Evolutionary conservation across 1,140 invertebrate species (phyloP), one percentile per base, ranked within the genome.

Genomic region (Megalopta genalis): DNA sequence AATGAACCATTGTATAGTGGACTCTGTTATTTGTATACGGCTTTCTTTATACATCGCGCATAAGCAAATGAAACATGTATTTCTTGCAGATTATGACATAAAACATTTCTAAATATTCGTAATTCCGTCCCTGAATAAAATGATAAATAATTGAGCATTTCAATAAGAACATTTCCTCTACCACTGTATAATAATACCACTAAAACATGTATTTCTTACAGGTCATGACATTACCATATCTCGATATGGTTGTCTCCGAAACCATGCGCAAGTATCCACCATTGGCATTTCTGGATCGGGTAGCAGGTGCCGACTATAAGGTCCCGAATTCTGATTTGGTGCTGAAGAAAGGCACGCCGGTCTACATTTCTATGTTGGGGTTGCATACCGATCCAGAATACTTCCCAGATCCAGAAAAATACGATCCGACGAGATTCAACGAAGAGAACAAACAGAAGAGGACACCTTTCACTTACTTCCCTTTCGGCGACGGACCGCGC

Each of bases 371-470:
- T 0, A 88, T 94, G n/a, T 91, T 93, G 77, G 93, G 93, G 0
- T 84, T 95, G 7, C 95, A 96, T 71, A 92, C 92, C 21, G 95
- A 97, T 89, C 91, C 94, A 1, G 88, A 95, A 62, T 94, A 95
- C 83, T 98, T 95, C 83, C 93, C 95, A 21, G 93, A 97, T 59
- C 96, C 97, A 0, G 93, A 95, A 9, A 88, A 88, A 12, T 98
- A 96, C 88, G 94, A 95, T 86, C 97, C 97, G 0, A 95, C 97
- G 63, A 93, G 97, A 82, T 97, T 97, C 90, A 90, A 88, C 5
- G 93, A 94, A 8, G 92, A 91, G 70, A 92, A 93, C 14, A 90
- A 91, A 25, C 81, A 83, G 6, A 88, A 93, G 39, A 89, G 91
- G 67, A 70, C 80, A 14, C 86, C 91, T 1, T 94, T 86, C 67